Evolutionary conservation across 2,888 invertebrate species (phyloP), one percentile per base, ranked within the genome.

Genomic region (Chironomus riparius): DNA sequence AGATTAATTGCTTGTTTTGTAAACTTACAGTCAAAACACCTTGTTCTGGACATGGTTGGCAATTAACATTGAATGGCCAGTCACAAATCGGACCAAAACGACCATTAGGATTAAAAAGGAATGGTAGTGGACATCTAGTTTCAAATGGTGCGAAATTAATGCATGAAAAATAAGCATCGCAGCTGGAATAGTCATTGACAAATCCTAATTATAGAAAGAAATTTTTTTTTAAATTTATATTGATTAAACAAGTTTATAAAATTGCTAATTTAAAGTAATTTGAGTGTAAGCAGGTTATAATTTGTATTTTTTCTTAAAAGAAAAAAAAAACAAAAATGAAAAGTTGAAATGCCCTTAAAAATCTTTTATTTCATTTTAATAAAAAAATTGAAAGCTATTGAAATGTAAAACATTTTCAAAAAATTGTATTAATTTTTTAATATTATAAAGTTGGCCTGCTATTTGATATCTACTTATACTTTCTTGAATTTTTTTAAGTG

Each of bases 121-220:
- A 74, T 47, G 62, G 62, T 0, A 28, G 12, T 22, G 74, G 74
- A 38, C 74, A 74, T 12, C 15, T 12, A n/a, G 61, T 18, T 74
- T 7, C n/a, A 48, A 68, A 68, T 15, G 74, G 38, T n/a, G n/a
- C 1, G 1, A 21, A 18, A 10, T n/a, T 3, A 4, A 74, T 47
- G 15, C 74, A 74, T 12, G 74, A 74, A 7, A 74, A 74, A 38
- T 74, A 74, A 5, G 61, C 21, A 6, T 62, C 21, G 13, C 74
- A 74, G 2, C 12, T 22, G 1, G 47, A 6, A 15, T n/a, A 47
- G 13, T 74, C 68, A 10, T 74, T 74, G 1, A 73, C 47, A 21
- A 73, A 73, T 15, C 73, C 73, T 65, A 65, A n/a, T n/a, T 13
- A 56, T 1, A 15, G n/a, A 15, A 2, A 24, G 22, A 24, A 3